Base-by-base conservation (phyloP, 2,113 vertebrate species). In the Hippocampus barbouri region DNA sequence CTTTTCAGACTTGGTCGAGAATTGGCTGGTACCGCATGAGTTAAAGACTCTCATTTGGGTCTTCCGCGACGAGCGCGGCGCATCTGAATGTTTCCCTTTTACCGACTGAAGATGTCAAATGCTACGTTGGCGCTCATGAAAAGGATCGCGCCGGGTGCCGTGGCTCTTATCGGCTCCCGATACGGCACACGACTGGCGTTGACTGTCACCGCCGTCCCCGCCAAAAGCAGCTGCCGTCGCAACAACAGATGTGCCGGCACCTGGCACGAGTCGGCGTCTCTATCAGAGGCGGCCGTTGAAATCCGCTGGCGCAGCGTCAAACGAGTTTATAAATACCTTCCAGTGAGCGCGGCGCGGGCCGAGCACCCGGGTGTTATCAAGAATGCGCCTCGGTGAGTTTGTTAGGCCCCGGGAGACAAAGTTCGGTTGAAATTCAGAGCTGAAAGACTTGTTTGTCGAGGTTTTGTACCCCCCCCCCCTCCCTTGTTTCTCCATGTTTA, bases 201-300 rank as follows among this genome's bases (percentile, higher is more conserved):
- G 78, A 69, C 68, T 45, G 60, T 56, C 60, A 30, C 60, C 53
- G 70, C 77, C 60, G 74, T 81, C 74, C 34, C 78, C 74, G 77
- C 81, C 77, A 69, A 83, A 38, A 75, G 71, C 43, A 69, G 57
- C 64, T 66, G 66, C 82, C 79, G 9, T 82, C 75, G 43, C 70
- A 85, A 77, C 72, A 83, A 71, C 83, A 86, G 70, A 73, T 83
- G 80, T 78, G 66, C 60, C 43, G 73, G 62, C 77, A 78, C 69
- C 76, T 81, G 79, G 73, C 68, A 66, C 51, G 0, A 38, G 27
- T 61, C 57, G 63, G 54, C 56, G 53, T 73, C 69, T 76, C 60
- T 62, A 73, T 45, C 63, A 62, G 51, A 72, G 69, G 43, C 54
- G 59, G 60, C 59, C 49, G 16, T 63, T 81, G 34, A 79, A 78